Base-by-base conservation (phyloP, 2,888 invertebrate species). In the Noctua janthina region DNA sequence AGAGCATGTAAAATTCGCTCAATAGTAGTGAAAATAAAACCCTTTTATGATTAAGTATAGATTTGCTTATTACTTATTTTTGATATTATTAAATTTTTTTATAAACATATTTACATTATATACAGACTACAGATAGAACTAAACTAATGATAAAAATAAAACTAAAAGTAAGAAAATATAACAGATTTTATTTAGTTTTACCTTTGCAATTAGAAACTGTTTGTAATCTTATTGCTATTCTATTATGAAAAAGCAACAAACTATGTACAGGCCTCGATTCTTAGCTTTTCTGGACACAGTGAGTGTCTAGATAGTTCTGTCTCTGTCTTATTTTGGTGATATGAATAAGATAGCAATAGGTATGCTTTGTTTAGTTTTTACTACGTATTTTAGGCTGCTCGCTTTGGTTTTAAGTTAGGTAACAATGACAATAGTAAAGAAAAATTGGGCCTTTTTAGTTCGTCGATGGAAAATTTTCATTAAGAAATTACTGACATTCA, bases 11-110 rank as follows among this genome's bases (percentile, higher is more conserved):
- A 8, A 72, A 67, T 43, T 13, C 13, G n/a, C 46, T 69, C 15
- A 64, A 76, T n/a, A 67, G 10, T n/a, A 56, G 4, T 49, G 17
- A 7, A 70, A 74, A 79, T 51, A 35, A 78, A 62, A 29, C 0
- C 76, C 10, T 20, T 29, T 39, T 66, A 13, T 39, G 10, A 10
- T 66, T 1, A 1, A 29, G 29, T 29, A 35, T 4, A 4, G 17
- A 1, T n/a, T n/a, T n/a, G n/a, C n/a, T n/a, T n/a, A n/a, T n/a
- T n/a, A n/a, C n/a, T n/a, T n/a, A n/a, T n/a, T n/a, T n/a, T n/a
- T n/a, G n/a, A n/a, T n/a, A n/a, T n/a, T n/a, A n/a, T n/a, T n/a
- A n/a, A n/a, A n/a, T n/a, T n/a, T n/a, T n/a, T n/a, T n/a, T n/a
- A n/a, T n/a, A n/a, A n/a, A n/a, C n/a, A n/a, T n/a, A n/a, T n/a